Evolutionary conservation across 2,888 invertebrate genomes (phyloP).

Genomic region (Microctonus brassicae): DNA sequence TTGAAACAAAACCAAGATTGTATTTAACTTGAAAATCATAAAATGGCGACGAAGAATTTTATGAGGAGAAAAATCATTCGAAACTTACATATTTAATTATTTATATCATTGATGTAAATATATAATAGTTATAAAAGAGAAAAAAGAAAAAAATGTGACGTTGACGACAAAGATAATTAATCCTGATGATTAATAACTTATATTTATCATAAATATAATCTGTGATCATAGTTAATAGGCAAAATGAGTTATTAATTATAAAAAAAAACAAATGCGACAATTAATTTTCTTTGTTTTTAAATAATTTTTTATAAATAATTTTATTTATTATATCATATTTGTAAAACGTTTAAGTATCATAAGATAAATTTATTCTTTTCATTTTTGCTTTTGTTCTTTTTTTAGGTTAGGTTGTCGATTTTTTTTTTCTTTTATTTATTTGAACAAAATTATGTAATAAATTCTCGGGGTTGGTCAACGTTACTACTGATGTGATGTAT

Average conservation of each 20-base stretch:
- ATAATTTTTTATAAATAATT: background rate
- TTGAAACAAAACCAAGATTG: slow-evolving; percentile 57
- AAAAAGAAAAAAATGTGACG: slow-evolving; percentile 31
- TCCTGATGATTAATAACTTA: slow-evolving; percentile 55
- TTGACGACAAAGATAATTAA: slow-evolving; percentile 43
- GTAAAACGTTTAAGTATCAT: slow-evolving; percentile 25
- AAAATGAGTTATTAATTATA: slow-evolving; percentile 61
- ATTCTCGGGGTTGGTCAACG: background rate
- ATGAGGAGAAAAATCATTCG: slow-evolving; percentile 39
- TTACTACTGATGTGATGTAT: background rate
- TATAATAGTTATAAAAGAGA: slow-evolving; percentile 47
- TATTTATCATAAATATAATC: slow-evolving; percentile 65
- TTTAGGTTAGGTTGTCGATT: background rate
- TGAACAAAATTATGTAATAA: background rate
- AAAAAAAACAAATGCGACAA: slow-evolving; percentile 42
- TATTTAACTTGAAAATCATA: slow-evolving; percentile 58
- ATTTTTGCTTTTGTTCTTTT: slow-evolving; percentile 17
- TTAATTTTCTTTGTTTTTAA: slow-evolving; percentile 4
- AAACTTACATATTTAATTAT: slow-evolving; percentile 53
- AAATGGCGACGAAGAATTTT: background rate
- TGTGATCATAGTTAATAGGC: slow-evolving; percentile 68
- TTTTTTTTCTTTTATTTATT: background rate
- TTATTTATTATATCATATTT: slow-evolving; percentile 1
- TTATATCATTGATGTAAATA: slow-evolving; percentile 64
- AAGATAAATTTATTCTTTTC: slow-evolving; percentile 42